Base-by-base conservation (phyloP, 2,888 invertebrate species). In the Orgyia antiqua region DNA sequence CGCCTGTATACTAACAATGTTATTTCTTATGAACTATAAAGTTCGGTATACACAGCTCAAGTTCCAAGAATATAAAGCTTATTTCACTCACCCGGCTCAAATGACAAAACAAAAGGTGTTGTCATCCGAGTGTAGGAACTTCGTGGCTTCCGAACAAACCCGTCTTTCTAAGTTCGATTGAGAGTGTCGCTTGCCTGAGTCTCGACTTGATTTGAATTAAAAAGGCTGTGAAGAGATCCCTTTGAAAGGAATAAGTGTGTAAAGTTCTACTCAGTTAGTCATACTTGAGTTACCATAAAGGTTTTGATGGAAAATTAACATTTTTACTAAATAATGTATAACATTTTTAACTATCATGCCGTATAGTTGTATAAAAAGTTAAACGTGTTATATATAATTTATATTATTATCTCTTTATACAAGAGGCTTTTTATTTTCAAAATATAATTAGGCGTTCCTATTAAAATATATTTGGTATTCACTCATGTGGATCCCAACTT, bases 31-130 rank as follows among this genome's bases (percentile, higher is more conserved):
- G 30, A 48, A 44, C 45, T 54, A 40, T 45, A 44, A 45, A 47
- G 11, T 23, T n/a, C n/a, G n/a, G 42, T 36, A 40, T 36, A 45
- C 43, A 45, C 42, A 41, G 42, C 36, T 31, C 42, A 51, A 49
- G 53, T 58, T 54, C 39, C 51, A 32, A 45, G 30, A 31, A 36
- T 36, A 42, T 34, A 33, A 55, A 57, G 42, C 51, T 56, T 56
- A 50, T 50, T 51, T 53, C 49, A 54, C 38, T 51, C 42, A 40
- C 40, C 38, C 46, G 49, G 31, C 58, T 67, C 66, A 59, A 64
- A 62, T 68, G 60, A 63, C 67, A 54, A 61, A 60, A 68, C 67
- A 66, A 67, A 62, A 63, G 67, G 57, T 48, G 51, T 54, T 43
- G 47, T 33, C 42, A 41, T 36, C 39, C 35, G 45, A 39, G 45